These are phyloP conservation scores for Corythornis cristatus DNA, from an alignment of 2,113 vertebrate genomes.

Conservation along the genomic window DNA sequence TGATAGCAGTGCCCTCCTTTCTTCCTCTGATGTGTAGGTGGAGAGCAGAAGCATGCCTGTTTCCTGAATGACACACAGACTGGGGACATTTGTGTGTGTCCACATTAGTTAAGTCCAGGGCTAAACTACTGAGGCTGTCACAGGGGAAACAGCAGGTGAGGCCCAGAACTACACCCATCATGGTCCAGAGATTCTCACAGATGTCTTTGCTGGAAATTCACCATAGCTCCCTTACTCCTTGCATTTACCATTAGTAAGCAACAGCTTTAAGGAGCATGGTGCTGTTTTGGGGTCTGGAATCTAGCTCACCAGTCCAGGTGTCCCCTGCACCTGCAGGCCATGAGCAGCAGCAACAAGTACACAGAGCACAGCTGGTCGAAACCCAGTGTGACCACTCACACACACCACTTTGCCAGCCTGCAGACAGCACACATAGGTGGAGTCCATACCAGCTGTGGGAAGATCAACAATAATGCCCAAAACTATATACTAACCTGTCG, in stretches of 20 bases:
- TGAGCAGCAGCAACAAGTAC: neutral
- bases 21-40: neutral
- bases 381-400: neutral
- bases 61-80: neutral
- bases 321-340: neutral
- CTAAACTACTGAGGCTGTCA: neutral
- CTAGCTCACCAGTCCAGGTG: accelerated
- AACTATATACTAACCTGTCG: neutral
- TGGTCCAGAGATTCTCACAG: accelerated
- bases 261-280: accelerated
- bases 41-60: neutral
- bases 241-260: neutral
- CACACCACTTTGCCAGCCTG: accelerated
- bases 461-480: neutral
- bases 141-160: neutral
- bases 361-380: neutral
- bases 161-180: neutral
- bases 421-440: neutral
- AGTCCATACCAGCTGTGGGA: accelerated
- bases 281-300: neutral
- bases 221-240: neutral
- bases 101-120: neutral
- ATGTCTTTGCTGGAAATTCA: neutral
- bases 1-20: neutral
- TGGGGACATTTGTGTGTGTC: neutral